Base-by-base conservation (phyloP, 2,113 vertebrate species). In the Poeciliopsis turrubarensis region DNA sequence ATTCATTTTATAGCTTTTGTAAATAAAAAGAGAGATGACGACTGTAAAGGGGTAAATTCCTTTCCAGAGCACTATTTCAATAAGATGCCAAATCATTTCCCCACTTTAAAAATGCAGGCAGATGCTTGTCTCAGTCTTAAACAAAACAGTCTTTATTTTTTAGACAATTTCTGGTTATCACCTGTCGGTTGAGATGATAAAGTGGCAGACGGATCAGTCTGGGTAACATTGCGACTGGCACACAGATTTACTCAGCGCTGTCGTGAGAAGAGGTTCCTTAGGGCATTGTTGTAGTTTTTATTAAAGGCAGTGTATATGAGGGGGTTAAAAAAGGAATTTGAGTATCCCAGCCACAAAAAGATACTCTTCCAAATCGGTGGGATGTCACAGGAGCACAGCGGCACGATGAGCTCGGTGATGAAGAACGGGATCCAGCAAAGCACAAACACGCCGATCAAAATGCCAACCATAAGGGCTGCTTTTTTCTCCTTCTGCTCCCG, bases 371-470 rank as follows among this genome's bases (percentile, higher is more conserved):
- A 98, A 86, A 97, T 9, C 11, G 96, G 95, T 0, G 98, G 97
- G 81, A 97, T 92, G 86, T 98, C 95, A 0, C 96, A 97, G 0
- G 96, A 95, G 86, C 97, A 97, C 68, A 98, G 94, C 0, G 98
- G 96, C 65, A 95, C 94, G 77, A 98, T 93, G 70, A 99, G 97
- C 92, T 99, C 98, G 0, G 96, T 95, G 88, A 97, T 94, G 92
- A 99, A 99, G 94, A 99, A 99, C 3, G 98, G 98, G 72, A 96
- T 96, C 98, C 98, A 99, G 91, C 98, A 99, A 61, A 99, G 95
- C 22, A 96, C 97, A 0, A 99, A 98, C 73, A 99, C 98, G 1
- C 97, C 97, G 0, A 98, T 99, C 73, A 99, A 92, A 86, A 98
- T 95, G 83, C 98, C 98, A 69, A 99, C 97, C 97, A 97, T 98